Conservation (phyloP, 1,140 invertebrate genomes). For the Tenebrio molitor region DNA sequence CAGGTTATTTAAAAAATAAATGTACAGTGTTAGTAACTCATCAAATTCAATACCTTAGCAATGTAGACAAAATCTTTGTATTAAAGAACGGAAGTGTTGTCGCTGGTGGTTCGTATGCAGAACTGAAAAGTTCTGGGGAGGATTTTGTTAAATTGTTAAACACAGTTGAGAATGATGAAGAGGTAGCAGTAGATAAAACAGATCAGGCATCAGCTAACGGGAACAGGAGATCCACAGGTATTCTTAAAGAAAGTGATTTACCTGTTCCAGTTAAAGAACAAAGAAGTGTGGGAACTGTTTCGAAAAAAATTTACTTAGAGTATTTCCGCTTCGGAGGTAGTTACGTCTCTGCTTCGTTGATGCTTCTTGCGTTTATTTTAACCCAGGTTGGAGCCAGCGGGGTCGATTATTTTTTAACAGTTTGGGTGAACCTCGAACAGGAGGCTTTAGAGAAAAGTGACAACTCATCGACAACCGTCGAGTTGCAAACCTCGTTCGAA, state of each 20-base stretch:
- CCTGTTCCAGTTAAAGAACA: constrained; percentile 50
- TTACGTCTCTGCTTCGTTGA: constrained; percentile 67
- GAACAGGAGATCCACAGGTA: constrained; percentile 60
- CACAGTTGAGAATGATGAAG: constrained; percentile 65
- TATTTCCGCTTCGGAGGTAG: constrained; percentile 74
- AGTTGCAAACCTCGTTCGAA: no score
- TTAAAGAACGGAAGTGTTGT: constrained; percentile 73
- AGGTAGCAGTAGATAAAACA: constrained; percentile 52
- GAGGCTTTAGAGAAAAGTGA: background rate
- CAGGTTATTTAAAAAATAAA: constrained; percentile 76
- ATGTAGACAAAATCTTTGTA: constrained; percentile 77
- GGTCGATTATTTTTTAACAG: constrained; percentile 69
- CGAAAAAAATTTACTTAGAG: constrained; percentile 70
- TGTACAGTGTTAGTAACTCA: constrained; percentile 87
- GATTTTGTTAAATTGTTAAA: constrained; percentile 51
- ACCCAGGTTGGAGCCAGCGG: constrained; percentile 75
- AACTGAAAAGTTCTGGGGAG: constrained; percentile 67
- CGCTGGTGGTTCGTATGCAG: constrained; percentile 73
- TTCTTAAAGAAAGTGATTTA: constrained; percentile 45
- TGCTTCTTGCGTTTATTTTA: constrained; percentile 69
- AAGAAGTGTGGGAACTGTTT: constrained; percentile 69
- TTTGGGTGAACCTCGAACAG: constrained; percentile 69
- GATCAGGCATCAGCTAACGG: constrained; percentile 62
- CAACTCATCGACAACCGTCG: no score
- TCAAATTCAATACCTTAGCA: constrained; percentile 86